These are phyloP conservation scores for Micrasema longulum DNA, from an alignment of 1,140 invertebrate species.

Conservation along the genomic window DNA sequence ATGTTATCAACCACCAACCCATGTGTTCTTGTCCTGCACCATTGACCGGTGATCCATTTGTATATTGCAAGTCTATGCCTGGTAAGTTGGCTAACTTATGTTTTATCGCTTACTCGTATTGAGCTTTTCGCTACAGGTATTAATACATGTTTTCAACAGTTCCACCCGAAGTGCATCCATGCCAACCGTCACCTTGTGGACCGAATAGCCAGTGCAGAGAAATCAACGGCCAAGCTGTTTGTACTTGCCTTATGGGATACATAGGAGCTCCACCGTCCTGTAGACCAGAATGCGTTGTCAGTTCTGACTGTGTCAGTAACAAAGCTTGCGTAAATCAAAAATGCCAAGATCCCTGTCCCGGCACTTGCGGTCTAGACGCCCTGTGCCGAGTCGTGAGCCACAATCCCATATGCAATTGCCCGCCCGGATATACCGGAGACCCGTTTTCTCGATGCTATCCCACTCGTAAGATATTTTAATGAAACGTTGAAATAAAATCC, in stretches of 20 bases:
- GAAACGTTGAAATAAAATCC: neutral
- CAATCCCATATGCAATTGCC: conserved; percentile 82
- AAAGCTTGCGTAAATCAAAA: conserved; percentile 79
- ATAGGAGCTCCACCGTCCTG: conserved; percentile 84
- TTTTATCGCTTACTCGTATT: conserved; percentile 38
- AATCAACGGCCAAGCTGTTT: conserved; percentile 75
- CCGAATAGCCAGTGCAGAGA: conserved; percentile 77
- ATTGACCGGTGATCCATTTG: conserved; percentile 81
- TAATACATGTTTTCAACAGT: conserved; percentile 62
- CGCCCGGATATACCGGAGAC: conserved; percentile 75
- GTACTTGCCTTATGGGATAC: conserved; percentile 78
- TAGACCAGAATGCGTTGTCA: conserved; percentile 75
- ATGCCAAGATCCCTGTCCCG: conserved; percentile 80
- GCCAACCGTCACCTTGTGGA: conserved; percentile 73
- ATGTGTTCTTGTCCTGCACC: conserved; percentile 75
- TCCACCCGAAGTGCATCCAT: conserved; percentile 62
- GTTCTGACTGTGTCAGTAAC: conserved; percentile 75
- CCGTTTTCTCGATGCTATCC: conserved; percentile 76
- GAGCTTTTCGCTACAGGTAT: conserved; percentile 77
- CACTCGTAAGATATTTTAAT: conserved; percentile 56
- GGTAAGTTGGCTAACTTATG: conserved; percentile 63
- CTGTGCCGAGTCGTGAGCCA: conserved; percentile 80
- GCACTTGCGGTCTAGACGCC: conserved; percentile 76
- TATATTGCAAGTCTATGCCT: conserved; percentile 70
- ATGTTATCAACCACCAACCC: conserved; percentile 75